Base-by-base conservation (phyloP, 2,797 vertebrate genomes). In the Macropus fuliginosus region DNA sequence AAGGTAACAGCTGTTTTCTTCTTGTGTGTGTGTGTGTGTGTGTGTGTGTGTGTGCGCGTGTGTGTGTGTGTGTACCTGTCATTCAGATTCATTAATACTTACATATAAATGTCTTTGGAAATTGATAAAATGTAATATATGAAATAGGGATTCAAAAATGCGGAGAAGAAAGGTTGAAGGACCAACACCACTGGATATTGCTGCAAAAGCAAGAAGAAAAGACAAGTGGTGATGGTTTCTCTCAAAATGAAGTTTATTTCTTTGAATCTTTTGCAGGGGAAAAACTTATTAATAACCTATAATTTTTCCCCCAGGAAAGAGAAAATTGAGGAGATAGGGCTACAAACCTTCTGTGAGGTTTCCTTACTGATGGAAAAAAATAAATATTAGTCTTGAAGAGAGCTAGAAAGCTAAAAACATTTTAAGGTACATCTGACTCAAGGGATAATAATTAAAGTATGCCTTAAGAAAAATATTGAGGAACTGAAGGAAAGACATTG, bases 161-260 rank as follows among this genome's bases (percentile, higher is more conserved):
- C 0, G 2, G 2, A 0, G 2, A 40, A 2, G 1, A 81, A 40
- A 81, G n/a, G 18, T 18, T 24, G n/a, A 81, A 18, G n/a, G n/a
- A 21, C n/a, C 59, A 66, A 66, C 4, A 31, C 29, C 31, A 14
- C 5, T 34, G 13, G 13, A 66, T 66, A n/a, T 31, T 66, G 31
- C 13, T 5, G 16, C 16, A 66, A 66, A 4, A 66, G 1, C 3
- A 66, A 74, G 62, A 40, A n/a, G 62, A 74, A 18, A 74, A 74
- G 34, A n/a, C 62, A 18, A n/a, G 4, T n/a, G 34, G 16, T 74
- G 34, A 18, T 74, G 34, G 1, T 81, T 46, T 74, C 40, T 81
- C 18, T 46, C 18, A 81, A 40, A 81, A 81, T 46, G n/a, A 46
- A 46, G 21, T 40, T 34, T 31, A 62, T 29, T 66, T 81, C n/a